A percentile compares a stretch with the other conserved stretches of the same genome.
Evolutionary conservation across 2,888 invertebrate species (phyloP).

Genomic region (Azorinus chamasolen): DNA sequence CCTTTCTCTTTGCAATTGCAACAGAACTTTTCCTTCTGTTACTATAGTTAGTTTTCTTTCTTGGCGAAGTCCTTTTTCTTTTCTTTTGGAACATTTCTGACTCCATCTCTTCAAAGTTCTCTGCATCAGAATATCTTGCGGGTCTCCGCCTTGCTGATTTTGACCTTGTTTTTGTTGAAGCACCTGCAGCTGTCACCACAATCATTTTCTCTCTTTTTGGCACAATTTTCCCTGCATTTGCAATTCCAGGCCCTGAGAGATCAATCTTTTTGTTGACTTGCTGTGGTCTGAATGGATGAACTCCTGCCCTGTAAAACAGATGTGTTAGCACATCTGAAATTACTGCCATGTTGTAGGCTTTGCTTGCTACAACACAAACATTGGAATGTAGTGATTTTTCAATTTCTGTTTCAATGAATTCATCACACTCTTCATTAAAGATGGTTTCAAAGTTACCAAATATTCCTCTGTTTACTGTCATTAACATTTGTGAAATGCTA

Average conservation of each 20-base stretch:
- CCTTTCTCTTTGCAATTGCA: constrained; percentile 12
- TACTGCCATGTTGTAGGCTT: constrained; percentile 55
- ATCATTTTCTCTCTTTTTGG: constrained; percentile 44
- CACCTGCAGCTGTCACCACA: constrained; percentile 14
- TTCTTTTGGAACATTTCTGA: constrained; percentile 40
- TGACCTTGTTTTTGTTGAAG: constrained; percentile 23
- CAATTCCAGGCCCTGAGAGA: constrained; percentile 30
- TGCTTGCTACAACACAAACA: constrained; percentile 63
- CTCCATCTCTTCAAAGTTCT: constrained; percentile 52
- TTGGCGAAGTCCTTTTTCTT: constrained; percentile 30
- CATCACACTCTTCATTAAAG: constrained; percentile 50
- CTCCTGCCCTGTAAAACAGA: constrained; percentile 49
- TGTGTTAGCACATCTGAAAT: constrained; percentile 34
- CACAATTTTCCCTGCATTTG: constrained; percentile 4
- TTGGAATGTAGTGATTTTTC: constrained; percentile 51
- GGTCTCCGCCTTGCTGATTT: constrained; percentile 30
- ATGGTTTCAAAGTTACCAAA: constrained; percentile 50
- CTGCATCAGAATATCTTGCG: constrained; percentile 15
- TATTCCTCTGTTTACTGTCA: constrained; percentile 40
- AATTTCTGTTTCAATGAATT: constrained; percentile 47
- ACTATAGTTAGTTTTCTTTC: constrained; percentile 52
- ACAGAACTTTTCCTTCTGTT: constrained; percentile 39
- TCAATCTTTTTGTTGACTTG: constrained; percentile 56
- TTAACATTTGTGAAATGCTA: constrained; percentile 48
- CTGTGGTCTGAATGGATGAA: constrained; percentile 59